These are phyloP conservation scores for Stegophylla sp. DNA, from an alignment of 2,888 invertebrate genomes.

Conservation along the genomic window DNA sequence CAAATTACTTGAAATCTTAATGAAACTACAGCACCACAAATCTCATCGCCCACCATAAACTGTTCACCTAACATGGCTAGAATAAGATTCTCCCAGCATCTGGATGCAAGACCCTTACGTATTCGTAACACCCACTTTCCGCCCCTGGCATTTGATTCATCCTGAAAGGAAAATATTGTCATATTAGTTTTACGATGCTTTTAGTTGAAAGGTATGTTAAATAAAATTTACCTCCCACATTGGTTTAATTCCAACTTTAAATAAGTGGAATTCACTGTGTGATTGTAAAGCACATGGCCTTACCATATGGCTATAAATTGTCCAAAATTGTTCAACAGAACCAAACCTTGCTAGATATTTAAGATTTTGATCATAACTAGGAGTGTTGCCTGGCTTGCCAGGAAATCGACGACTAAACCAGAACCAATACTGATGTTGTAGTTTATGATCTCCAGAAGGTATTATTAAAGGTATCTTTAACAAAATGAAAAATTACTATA, in stretches of 20 bases:
- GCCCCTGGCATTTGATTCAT: slow-evolving; percentile 92
- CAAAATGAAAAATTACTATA: slow-evolving; percentile 62
- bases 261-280: slow-evolving; percentile 93
- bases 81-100: slow-evolving; percentile 98
- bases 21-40: slow-evolving; percentile 96
- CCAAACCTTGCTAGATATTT: slow-evolving; percentile 87
- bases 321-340: slow-evolving; percentile 98
- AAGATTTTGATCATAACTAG: slow-evolving; percentile 78
- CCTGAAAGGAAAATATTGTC: slow-evolving; percentile 65
- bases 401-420: slow-evolving; percentile 79
- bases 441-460: slow-evolving; percentile 84
- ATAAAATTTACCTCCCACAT: slow-evolving; percentile 89
- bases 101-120: slow-evolving; percentile 90
- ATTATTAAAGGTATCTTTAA: slow-evolving; percentile 73
- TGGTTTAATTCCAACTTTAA: slow-evolving; percentile 97
- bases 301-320: slow-evolving; percentile 88
- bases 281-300: slow-evolving; percentile 89
- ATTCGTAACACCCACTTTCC: slow-evolving; percentile 98
- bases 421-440: slow-evolving; percentile 92
- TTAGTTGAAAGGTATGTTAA: no score
- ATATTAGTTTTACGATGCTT: no score
- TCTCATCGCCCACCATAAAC: slow-evolving; percentile 97
- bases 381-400: slow-evolving; percentile 69
- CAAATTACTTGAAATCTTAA: slow-evolving; percentile 83
- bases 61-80: slow-evolving; percentile 99